A percentile compares a stretch with the other conserved stretches of the same genome.
Evolutionary conservation across 2,797 vertebrate species (phyloP).

Genomic region (Hydrocynus forskahlii): DNA sequence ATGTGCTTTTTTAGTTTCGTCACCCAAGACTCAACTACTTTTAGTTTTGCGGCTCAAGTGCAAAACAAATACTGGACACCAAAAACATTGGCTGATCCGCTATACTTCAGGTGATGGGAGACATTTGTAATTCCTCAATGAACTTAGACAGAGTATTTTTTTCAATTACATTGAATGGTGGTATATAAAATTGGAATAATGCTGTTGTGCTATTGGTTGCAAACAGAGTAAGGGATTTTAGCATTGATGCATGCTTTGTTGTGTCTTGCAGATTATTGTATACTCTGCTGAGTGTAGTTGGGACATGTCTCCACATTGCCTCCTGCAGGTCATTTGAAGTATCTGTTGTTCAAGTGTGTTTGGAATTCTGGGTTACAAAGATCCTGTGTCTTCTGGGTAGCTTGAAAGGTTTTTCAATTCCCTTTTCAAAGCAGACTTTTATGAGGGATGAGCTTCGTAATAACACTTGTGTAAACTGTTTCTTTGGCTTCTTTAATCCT

Average conservation of each 20-base stretch:
- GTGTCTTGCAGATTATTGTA: neutral
- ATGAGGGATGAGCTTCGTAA: no score
- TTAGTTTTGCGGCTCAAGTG: neutral
- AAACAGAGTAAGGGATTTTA: neutral
- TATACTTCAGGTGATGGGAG: neutral
- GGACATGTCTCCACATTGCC: conserved; percentile 36
- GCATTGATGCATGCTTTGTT: conserved; percentile 4
- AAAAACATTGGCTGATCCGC: neutral
- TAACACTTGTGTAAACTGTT: neutral
- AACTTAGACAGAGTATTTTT: neutral
- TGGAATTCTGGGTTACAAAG: neutral
- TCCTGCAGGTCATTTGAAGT: conserved; percentile 39
- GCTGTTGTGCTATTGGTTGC: neutral
- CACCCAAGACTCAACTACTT: neutral
- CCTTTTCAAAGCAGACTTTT: neutral
- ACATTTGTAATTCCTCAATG: neutral
- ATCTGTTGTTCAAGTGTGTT: conserved; percentile 11
- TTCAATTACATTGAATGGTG: neutral
- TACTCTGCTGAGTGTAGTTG: neutral
- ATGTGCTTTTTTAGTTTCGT: neutral
- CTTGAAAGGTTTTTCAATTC: neutral
- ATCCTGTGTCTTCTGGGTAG: neutral
- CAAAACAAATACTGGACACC: neutral
- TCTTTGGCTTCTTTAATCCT: conserved; percentile 5
- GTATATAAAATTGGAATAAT: neutral